Evolutionary conservation across 2,113 vertebrate species (phyloP).

Genomic region (Amphiprion percula): DNA sequence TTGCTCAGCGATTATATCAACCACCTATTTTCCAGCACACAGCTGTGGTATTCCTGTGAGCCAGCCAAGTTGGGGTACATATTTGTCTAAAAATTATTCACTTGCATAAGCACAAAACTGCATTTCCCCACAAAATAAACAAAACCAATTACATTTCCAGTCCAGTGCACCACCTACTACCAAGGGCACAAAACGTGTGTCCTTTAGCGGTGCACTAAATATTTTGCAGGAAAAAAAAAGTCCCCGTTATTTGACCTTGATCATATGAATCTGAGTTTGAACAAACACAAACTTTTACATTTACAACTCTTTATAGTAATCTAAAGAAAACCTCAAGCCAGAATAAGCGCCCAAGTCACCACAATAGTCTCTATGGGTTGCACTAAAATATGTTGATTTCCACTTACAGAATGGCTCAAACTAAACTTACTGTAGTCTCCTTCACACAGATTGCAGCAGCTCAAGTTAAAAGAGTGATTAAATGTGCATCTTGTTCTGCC

Average conservation of each 20-base stretch:
- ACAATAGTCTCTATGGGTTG: not conserved
- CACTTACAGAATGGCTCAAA: no score
- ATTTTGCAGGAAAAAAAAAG: constrained; percentile 18
- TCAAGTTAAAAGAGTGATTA: not conserved
- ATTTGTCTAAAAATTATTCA: constrained; percentile 67
- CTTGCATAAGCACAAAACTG: constrained; percentile 75
- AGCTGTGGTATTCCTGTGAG: constrained; percentile 78
- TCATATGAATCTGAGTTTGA: constrained; percentile 11
- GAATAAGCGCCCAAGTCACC: not conserved
- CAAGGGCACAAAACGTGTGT: constrained; percentile 51
- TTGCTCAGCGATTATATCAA: constrained; percentile 63
- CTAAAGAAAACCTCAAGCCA: not conserved
- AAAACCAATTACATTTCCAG: constrained; percentile 68
- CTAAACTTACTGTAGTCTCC: no score
- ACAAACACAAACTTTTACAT: not conserved
- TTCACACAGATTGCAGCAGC: no score
- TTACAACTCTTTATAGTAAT: not conserved
- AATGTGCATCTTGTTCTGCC: not conserved
- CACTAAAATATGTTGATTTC: not conserved
- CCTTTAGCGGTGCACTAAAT: constrained; percentile 38
- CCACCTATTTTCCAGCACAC: constrained; percentile 64
- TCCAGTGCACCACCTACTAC: constrained; percentile 47
- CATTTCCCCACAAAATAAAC: constrained; percentile 68
- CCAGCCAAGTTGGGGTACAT: constrained; percentile 59
- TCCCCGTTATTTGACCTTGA: not conserved